Conservation (phyloP, 2,113 vertebrate genomes). For the Labrus mixtus region DNA sequence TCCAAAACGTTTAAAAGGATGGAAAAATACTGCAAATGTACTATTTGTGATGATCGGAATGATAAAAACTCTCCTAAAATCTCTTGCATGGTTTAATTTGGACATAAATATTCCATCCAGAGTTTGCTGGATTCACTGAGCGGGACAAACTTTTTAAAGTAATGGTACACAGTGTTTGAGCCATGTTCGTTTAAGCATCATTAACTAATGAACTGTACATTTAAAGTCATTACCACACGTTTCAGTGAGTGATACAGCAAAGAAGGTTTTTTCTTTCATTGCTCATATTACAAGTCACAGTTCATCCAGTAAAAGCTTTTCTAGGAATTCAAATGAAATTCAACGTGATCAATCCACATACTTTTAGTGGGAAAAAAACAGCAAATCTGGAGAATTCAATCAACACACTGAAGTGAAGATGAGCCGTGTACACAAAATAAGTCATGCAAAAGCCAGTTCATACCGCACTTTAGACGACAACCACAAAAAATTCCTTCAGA, state of each 20-base stretch:
- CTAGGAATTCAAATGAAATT: background rate
- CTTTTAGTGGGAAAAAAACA: background rate
- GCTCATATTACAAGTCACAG: background rate
- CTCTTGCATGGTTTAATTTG: background rate
- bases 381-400: background rate
- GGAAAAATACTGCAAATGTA: background rate
- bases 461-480: no score
- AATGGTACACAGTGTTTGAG: background rate
- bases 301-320: background rate
- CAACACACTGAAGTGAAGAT: no score
- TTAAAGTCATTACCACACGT: constrained; percentile 9
- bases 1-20: background rate
- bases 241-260: background rate
- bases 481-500: no score
- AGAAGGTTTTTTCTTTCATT: background rate
- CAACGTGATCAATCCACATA: background rate
- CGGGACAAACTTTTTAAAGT: constrained; percentile 4
- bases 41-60: no score
- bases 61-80: background rate
- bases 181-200: constrained; percentile 3
- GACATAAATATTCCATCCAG: background rate
- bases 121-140: background rate
- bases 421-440: background rate
- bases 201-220: background rate
- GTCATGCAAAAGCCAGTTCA: no score